phyloP scores from a whole-genome alignment of 2,113 vertebrate species.

The Macrotis lagotis region DNA sequence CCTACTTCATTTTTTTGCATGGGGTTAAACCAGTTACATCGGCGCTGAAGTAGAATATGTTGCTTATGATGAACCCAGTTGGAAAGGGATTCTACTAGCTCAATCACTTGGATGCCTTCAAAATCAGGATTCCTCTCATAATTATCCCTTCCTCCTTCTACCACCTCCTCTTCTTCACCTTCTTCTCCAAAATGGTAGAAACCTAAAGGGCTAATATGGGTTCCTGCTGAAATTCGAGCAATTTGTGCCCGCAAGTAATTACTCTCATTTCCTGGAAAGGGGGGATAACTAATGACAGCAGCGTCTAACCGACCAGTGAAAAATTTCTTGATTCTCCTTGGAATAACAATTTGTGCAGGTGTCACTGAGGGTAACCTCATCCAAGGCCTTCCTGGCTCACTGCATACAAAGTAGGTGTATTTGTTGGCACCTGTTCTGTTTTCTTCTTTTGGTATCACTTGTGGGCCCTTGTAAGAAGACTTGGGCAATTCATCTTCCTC shows the following conservation, averaged over 20 bases:
- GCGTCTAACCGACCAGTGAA: slow-evolving; percentile 91
- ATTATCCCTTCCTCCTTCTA: slow-evolving; percentile 78
- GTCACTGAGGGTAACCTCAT: slow-evolving; percentile 90
- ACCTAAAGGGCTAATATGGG: slow-evolving; percentile 93
- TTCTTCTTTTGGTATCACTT: slow-evolving; percentile 87
- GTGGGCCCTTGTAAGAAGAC: slow-evolving; percentile 87
- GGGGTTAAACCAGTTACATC: slow-evolving; percentile 93
- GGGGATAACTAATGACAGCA: slow-evolving; percentile 91
- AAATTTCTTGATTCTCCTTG: slow-evolving; percentile 92
- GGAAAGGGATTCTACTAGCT: slow-evolving; percentile 89
- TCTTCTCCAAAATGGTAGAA: slow-evolving; percentile 93
- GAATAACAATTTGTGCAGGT: slow-evolving; percentile 90
- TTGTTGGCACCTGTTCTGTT: slow-evolving; percentile 91
- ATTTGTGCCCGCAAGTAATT: slow-evolving; percentile 96
- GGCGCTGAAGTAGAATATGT: slow-evolving; percentile 94
- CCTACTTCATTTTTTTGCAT: slow-evolving; percentile 84
- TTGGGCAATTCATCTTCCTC: slow-evolving; percentile 83
- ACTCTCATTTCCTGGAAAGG: slow-evolving; percentile 94
- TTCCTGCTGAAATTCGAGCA: slow-evolving; percentile 94
- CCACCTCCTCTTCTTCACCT: slow-evolving; percentile 89
- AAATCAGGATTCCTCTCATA: slow-evolving; percentile 93
- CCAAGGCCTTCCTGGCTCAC: slow-evolving; percentile 92
- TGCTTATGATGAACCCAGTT: slow-evolving; percentile 93
- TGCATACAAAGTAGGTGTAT: slow-evolving; percentile 94
- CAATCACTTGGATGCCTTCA: slow-evolving; percentile 86